Evolutionary conservation across 2,888 invertebrate species (phyloP).

Genomic region (Macroteleia sp.): DNA sequence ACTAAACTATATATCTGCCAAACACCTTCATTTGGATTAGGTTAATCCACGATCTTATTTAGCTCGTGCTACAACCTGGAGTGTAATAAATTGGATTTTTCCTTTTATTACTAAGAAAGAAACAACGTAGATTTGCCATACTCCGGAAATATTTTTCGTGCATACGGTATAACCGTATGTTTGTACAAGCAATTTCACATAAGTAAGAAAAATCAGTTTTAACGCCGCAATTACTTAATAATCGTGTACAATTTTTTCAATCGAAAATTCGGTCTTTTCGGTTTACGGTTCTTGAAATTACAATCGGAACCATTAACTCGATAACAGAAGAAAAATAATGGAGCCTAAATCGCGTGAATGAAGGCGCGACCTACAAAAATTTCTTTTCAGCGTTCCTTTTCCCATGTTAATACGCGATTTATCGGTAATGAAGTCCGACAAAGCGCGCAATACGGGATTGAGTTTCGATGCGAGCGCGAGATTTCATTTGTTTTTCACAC

Average conservation of each 20-base stretch:
- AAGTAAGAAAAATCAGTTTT: too few species aligned
- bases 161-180: too few species aligned
- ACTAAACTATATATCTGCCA: too few species aligned
- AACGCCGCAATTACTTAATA: too few species aligned
- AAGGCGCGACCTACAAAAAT: constrained; percentile 49
- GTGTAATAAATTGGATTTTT: too few species aligned
- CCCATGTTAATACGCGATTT: constrained; percentile 43
- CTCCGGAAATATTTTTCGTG: too few species aligned
- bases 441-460: constrained; percentile 40
- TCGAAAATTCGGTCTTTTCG: constrained; percentile 1
- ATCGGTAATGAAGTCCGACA: constrained; percentile 53
- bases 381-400: constrained; percentile 28
- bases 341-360: constrained; percentile 12
- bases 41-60: too few species aligned
- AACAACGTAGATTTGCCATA: too few species aligned
- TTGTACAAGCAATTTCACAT: too few species aligned
- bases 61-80: too few species aligned
- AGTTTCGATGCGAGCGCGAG: constrained; percentile 26
- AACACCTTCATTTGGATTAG: too few species aligned
- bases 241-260: not conserved
- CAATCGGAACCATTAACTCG: constrained; percentile 20
- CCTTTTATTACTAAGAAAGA: too few species aligned
- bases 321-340: constrained; percentile 29
- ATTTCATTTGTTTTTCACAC: constrained; percentile 51
- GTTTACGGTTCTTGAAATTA: constrained; percentile 8